Evolutionary conservation across 2,797 vertebrate genomes (phyloP).

Genomic region (Bothrops alternatus): DNA sequence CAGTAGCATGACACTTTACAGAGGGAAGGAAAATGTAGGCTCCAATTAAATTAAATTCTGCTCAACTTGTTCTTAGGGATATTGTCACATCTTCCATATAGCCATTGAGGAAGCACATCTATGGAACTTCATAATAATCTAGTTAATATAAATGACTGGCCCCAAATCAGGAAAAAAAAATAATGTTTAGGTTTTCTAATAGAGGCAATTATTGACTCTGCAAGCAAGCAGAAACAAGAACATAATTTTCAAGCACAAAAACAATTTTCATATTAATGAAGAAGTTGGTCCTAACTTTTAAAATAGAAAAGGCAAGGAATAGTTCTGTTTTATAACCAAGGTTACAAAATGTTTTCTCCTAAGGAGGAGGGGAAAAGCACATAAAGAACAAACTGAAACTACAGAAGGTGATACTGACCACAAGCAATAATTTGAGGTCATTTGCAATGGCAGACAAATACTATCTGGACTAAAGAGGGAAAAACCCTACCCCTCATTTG

Average conservation of each 20-base stretch:
- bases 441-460: conserved; percentile 65
- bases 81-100: not conserved
- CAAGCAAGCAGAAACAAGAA: not conserved
- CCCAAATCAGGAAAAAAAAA: not conserved
- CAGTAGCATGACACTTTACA: not conserved
- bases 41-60: not conserved
- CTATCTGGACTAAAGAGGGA: conserved; percentile 48
- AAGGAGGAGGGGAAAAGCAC: not conserved
- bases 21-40: not conserved
- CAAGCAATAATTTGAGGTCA: conserved; percentile 62
- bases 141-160: not conserved
- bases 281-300: not conserved
- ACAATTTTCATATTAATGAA: not conserved
- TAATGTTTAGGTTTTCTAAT: not conserved
- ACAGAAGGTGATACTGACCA: conserved; percentile 61
- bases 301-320: not conserved
- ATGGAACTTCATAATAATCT: not conserved
- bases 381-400: conserved; percentile 30
- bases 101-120: conserved; percentile 39
- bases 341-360: conserved; percentile 25
- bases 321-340: conserved; percentile 14
- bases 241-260: conserved; percentile 5
- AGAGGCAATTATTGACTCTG: not conserved
- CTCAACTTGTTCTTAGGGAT: not conserved
- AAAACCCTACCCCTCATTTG: conserved; percentile 37